Evolutionary conservation across 2,797 vertebrate genomes (phyloP), one percentile per base, ranked within the genome.

Genomic region (Macrochelys suwanniensis): DNA sequence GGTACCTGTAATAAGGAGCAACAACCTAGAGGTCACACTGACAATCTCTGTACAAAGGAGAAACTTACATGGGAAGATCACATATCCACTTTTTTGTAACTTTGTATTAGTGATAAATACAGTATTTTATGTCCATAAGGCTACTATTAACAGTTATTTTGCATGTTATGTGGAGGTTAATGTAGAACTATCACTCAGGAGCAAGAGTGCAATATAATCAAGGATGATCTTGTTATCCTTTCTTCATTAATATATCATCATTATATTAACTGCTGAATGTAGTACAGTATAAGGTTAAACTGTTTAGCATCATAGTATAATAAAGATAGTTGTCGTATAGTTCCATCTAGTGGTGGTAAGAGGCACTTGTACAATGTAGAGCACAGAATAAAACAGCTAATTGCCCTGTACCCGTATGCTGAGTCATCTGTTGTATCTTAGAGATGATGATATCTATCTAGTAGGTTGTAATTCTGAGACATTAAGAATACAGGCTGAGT

Each of bases 311-410:
- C 50, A 80, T 26, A 45, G 9, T 7, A 21, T 25, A 74, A 83
- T 28, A 45, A 50, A 31, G 33, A 87, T 84, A 49, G 26, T 37
- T 89, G 89, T 5, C 17, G 74, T 89, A 3, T 33, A 82, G 85
- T 94, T 91, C 95, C 94, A 91, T 80, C 95, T 97, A 95, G 92
- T 82, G 94, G 59, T 84, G 78, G 11, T 61, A 37, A 57, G 31
- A 77, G 79, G 37, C 49, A 42, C 65, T 85, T 80, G 47, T 19
- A 59, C 82, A 51, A 13, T 1, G 5, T 74, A 42, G 31, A 84
- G 31, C 37, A n/a, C 21, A 25, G 59, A 74, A 17, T 25, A 54
- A 47, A 33, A 0, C 0, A 79, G 11, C 50, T 5, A 19, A 78
- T 61, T 45, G 26, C 49, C n/a, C 49, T 51, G 12, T 80, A 33